These are phyloP conservation scores for Rhogogaster chlorosoma DNA, from an alignment of 2,888 invertebrate species.

Conservation along the genomic window DNA sequence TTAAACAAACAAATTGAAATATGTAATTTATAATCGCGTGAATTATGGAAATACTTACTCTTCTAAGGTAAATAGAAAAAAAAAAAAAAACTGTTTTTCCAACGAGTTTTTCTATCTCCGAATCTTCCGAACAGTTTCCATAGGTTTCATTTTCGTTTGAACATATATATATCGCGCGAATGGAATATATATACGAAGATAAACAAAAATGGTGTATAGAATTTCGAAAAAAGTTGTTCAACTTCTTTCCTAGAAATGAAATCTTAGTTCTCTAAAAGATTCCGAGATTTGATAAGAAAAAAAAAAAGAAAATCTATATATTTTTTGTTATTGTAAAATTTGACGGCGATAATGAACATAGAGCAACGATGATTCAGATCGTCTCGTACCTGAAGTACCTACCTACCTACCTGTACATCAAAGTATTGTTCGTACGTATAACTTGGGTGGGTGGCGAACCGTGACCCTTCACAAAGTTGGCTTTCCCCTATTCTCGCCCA, in stretches of 20 bases:
- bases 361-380: not conserved
- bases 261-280: not conserved
- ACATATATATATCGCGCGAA: no score
- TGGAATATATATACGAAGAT: no score
- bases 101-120: no score
- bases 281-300: not conserved
- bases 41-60: not conserved
- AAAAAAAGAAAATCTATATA: not conserved
- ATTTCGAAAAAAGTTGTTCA: no score
- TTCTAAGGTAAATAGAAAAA: no score
- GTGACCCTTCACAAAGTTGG: constrained; percentile 49
- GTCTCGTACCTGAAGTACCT: not conserved
- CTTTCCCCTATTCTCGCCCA: constrained; percentile 48
- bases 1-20: not conserved
- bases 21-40: not conserved
- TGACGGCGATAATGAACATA: not conserved
- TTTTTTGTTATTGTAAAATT: not conserved
- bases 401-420: no score
- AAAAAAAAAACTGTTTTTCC: no score
- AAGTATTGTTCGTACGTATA: not conserved
- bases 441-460: constrained; percentile 48
- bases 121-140: no score
- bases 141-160: no score
- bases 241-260: no score
- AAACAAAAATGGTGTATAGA: no score